Percentiles rank a stretch among this genome's conserved stretches.
These are phyloP conservation scores for Poeciliopsis infans DNA, from an alignment of 2,797 vertebrate genomes.

Conservation along the genomic window DNA sequence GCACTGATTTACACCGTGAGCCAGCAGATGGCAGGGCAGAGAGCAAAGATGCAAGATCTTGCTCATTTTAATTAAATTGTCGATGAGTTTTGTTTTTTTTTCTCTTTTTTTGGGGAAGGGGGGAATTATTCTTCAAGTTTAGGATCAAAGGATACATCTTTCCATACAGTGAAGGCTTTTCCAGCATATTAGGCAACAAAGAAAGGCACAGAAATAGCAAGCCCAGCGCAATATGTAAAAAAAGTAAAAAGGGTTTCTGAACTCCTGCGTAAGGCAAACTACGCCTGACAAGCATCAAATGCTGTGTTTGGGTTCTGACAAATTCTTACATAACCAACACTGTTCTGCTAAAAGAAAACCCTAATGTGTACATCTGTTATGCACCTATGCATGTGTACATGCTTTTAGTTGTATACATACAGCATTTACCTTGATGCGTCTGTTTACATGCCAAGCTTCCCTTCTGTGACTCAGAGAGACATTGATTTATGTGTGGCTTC, in stretches of 20 bases:
- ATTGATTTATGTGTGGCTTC: constrained; percentile 72
- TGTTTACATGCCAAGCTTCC: constrained; percentile 65
- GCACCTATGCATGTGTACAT: constrained; percentile 25
- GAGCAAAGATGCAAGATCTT: constrained; percentile 43
- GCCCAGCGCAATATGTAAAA: constrained; percentile 41
- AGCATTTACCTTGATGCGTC: constrained; percentile 66
- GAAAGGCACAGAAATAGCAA: constrained; percentile 61
- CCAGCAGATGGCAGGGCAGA: constrained; percentile 55
- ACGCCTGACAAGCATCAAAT: constrained; percentile 66
- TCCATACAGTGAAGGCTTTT: constrained; percentile 63
- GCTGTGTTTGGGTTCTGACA: constrained; percentile 39
- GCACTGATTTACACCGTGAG: constrained; percentile 36
- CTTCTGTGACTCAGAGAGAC: constrained; percentile 69
- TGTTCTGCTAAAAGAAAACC: constrained; percentile 36
- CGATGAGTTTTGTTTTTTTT: constrained; percentile 30
- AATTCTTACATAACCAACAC: constrained; percentile 42
- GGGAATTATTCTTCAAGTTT: constrained; percentile 71
- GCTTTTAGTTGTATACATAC: constrained; percentile 37
- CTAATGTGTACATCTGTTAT: constrained; percentile 10
- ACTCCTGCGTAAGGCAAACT: constrained; percentile 57
- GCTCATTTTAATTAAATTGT: constrained; percentile 78
- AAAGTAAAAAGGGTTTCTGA: constrained; percentile 54
- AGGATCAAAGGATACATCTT: constrained; percentile 78
- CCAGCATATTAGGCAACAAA: constrained; percentile 69
- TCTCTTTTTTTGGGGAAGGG: constrained; percentile 32